These are phyloP conservation scores for Rhinophrynus dorsalis DNA, from an alignment of 2,797 vertebrate species.

Conservation along the genomic window DNA sequence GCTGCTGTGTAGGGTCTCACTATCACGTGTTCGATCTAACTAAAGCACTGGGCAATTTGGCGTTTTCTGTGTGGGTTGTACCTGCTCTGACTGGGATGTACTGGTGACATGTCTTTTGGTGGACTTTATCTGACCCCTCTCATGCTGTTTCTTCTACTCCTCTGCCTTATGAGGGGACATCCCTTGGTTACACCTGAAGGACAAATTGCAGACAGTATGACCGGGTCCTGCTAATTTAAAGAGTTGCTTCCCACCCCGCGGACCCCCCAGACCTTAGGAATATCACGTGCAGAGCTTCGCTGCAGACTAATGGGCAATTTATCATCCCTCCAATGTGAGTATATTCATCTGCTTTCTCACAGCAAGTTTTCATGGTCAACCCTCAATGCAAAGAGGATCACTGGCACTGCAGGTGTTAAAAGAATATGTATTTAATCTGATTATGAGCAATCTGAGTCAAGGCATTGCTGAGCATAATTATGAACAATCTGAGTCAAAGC, in stretches of 20 bases:
- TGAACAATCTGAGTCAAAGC: no score
- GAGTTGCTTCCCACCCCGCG: slow-evolving; percentile 49
- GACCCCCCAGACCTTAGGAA: slow-evolving; percentile 58
- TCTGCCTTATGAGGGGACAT: slow-evolving; percentile 38
- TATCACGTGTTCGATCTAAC: not conserved
- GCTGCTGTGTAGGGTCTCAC: not conserved
- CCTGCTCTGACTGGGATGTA: not conserved
- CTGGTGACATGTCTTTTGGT: slow-evolving; percentile 22
- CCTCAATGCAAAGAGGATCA: not conserved
- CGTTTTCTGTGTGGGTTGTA: not conserved
- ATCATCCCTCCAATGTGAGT: slow-evolving; percentile 83
- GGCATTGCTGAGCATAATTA: no score
- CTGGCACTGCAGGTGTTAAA: no score
- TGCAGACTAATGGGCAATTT: slow-evolving; percentile 82
- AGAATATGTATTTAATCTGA: no score
- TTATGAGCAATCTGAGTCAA: no score
- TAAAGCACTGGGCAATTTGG: not conserved
- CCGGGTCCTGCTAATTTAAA: slow-evolving; percentile 48
- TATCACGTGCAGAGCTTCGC: slow-evolving; percentile 52
- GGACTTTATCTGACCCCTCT: slow-evolving; percentile 2
- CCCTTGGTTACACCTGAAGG: slow-evolving; percentile 36
- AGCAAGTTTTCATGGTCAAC: not conserved
- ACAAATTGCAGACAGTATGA: slow-evolving; percentile 40
- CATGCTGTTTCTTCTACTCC: not conserved
- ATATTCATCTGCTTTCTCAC: slow-evolving; percentile 15